Base-by-base conservation (phyloP, 2,797 vertebrate genomes). In the Psittacula derbiana region DNA sequence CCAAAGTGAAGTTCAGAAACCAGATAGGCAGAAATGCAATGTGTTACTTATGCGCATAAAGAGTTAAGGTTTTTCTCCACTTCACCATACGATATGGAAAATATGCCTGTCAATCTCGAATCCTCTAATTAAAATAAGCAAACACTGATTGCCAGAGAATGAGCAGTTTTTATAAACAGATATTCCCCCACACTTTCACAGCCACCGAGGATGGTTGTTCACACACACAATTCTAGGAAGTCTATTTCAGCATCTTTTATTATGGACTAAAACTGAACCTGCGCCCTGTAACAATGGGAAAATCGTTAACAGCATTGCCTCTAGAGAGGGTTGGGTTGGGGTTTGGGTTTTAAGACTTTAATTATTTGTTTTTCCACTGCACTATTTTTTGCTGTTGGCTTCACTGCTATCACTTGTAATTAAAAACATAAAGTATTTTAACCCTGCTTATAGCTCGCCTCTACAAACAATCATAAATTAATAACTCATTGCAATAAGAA, bases 161-260 rank as follows among this genome's bases (percentile, higher is more conserved):
- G 49, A 43, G 43, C 49, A 85, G 21, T 62, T 88, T 75, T 69
- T 46, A 76, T 10, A 47, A 87, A 80, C 36, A 91, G 80, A 76
- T 86, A 91, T 80, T 64, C 23, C 55, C 21, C 60, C 47, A 10
- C 23, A 65, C 27, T 73, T 88, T 41, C 49, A 79, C 49, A 49
- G 23, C 25, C 86, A 69, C 71, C 5, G 33, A 79, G 33, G 53
- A 92, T 70, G 64, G 79, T 60, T 86, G 92, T 67, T 92, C 58
- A 73, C 41, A 80, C 14, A 47, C 36, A 65, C 33, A 64, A 57
- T 71, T 72, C 66, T 25, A 80, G 47, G 76, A 81, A 92, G 64
- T 64, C 60, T 84, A 73, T 79, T 95, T 88, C 87, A 93, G 85
- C 31, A 49, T 79, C 60, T 90, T 93, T 67, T 84, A 84, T 64